Conservation (phyloP, 2,113 vertebrate species). For the Zapus hudsonius region DNA sequence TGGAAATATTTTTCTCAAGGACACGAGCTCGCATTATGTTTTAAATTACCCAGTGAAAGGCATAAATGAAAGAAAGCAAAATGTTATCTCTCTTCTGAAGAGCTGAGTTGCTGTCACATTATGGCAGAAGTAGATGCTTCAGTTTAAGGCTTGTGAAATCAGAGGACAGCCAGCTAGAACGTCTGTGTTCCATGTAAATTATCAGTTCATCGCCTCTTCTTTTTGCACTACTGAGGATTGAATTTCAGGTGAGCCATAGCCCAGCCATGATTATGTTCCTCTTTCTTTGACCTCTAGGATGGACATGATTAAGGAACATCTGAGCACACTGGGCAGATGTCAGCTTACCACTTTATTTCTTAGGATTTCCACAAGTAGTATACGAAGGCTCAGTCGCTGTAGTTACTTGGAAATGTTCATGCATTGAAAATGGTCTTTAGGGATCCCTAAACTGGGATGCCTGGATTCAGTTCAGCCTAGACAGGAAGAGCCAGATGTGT, state of each 20-base stretch:
- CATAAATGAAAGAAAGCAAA: background rate
- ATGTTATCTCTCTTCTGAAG: background rate
- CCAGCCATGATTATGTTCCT: background rate
- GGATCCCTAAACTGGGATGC: background rate
- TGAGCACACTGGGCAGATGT: constrained; percentile 3
- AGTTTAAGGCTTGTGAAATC: constrained; percentile 31
- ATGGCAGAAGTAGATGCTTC: background rate
- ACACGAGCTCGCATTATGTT: background rate
- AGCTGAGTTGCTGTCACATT: background rate
- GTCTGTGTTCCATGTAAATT: background rate
- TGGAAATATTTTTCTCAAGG: background rate
- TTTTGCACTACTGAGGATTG: too few species aligned
- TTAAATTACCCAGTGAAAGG: background rate
- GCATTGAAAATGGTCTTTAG: background rate
- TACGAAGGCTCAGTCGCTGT: background rate
- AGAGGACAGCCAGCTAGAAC: background rate
- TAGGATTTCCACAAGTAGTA: constrained; percentile 11
- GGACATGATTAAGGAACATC: constrained; percentile 34
- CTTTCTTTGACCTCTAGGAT: constrained; percentile 19
- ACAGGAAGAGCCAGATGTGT: background rate
- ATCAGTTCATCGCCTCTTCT: background rate
- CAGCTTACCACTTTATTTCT: background rate
- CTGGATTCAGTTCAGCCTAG: background rate
- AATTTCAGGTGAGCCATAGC: too few species aligned
- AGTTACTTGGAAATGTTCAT: constrained; percentile 1